Evolutionary conservation across 2,888 invertebrate species (phyloP).

Genomic region (Smittia aterrima): DNA sequence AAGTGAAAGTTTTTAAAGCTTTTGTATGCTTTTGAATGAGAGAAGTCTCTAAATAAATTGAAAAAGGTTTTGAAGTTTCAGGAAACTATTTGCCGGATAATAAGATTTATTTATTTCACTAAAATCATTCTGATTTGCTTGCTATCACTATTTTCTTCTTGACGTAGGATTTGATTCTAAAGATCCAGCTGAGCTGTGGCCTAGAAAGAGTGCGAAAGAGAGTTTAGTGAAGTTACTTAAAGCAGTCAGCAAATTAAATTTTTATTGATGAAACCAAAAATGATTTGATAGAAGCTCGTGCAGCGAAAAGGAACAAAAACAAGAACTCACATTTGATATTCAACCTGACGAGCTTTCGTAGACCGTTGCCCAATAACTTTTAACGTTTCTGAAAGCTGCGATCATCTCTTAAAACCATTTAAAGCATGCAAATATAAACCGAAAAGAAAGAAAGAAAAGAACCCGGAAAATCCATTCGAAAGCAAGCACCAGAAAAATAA

Average conservation of each 20-base stretch:
- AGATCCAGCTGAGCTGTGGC: background rate
- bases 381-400: background rate
- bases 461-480: background rate
- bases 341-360: background rate
- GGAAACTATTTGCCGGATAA: too few relatives aligned
- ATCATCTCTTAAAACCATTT: background rate
- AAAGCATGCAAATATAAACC: background rate
- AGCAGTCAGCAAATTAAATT: too few relatives aligned
- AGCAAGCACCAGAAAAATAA: background rate
- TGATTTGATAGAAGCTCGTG: too few relatives aligned
- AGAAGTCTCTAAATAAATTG: too few relatives aligned
- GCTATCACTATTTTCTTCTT: background rate
- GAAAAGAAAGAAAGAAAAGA: background rate
- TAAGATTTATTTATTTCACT: too few relatives aligned
- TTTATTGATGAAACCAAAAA: too few relatives aligned
- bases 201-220: background rate
- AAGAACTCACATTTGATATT: background rate
- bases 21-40: too few relatives aligned
- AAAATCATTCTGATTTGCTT: background rate
- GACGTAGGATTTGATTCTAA: background rate
- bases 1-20: too few relatives aligned
- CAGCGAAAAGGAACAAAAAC: background rate
- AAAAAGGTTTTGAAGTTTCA: too few relatives aligned
- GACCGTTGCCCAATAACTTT: background rate
- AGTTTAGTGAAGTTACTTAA: background rate